A percentile compares a stretch with the other conserved stretches of the same genome.
These are phyloP conservation scores for Rhinoraja longicauda DNA, from an alignment of 2,797 vertebrate genomes.

Conservation along the genomic window DNA sequence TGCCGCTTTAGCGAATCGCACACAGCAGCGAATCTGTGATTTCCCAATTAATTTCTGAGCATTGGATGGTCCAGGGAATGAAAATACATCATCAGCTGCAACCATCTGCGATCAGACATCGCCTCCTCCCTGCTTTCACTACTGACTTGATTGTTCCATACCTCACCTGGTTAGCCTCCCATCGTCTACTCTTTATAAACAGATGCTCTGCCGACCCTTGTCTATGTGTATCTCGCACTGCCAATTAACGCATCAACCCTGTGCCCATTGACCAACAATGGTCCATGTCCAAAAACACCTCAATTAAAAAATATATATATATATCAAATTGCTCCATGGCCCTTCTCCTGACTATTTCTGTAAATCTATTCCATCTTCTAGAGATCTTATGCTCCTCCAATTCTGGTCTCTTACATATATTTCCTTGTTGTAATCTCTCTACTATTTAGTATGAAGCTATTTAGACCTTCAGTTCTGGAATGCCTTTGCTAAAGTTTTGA, in stretches of 20 bases:
- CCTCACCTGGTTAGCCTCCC: background rate
- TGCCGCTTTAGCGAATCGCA: background rate
- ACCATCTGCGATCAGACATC: background rate
- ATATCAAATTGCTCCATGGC: background rate
- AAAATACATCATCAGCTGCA: background rate
- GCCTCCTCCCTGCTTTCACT: no score
- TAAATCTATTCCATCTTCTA: background rate
- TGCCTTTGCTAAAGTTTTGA: background rate
- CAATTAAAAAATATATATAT: background rate
- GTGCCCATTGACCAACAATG: background rate
- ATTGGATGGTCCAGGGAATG: background rate
- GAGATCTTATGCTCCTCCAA: background rate
- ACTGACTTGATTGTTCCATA: background rate
- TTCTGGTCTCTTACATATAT: background rate
- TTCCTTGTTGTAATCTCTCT: background rate
- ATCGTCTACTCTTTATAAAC: background rate
- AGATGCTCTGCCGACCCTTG: background rate
- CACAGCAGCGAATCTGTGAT: background rate
- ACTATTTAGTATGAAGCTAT: background rate
- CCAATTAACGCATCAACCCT: background rate
- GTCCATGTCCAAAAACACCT: background rate
- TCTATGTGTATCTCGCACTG: background rate
- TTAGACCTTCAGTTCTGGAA: background rate
- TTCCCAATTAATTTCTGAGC: background rate
- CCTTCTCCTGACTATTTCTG: background rate